Percentiles rank a stretch among this genome's conserved stretches.
phyloP scores from a whole-genome alignment of 2,888 invertebrate species.

The Dexiosoma caninum region DNA sequence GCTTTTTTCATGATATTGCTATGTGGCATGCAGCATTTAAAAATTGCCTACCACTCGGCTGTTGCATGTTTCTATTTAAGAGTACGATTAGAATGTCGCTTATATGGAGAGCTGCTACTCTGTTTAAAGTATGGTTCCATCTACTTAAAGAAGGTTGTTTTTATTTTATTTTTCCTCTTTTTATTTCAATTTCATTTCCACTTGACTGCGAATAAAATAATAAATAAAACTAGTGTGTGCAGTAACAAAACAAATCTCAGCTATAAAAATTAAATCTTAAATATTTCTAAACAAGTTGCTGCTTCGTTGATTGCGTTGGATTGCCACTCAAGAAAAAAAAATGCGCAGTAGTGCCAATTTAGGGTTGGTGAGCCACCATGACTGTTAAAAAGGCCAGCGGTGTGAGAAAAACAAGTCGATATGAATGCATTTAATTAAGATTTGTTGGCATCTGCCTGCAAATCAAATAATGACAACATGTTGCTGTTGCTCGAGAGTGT shows the following conservation, averaged over 20 bases:
- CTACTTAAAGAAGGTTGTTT: slow-evolving; percentile 47
- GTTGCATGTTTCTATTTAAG: slow-evolving; percentile 25
- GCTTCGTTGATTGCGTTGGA: slow-evolving; percentile 22
- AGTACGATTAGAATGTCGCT: slow-evolving; percentile 49
- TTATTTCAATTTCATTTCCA: slow-evolving; percentile 51
- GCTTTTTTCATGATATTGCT: not conserved
- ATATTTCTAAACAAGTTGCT: slow-evolving; percentile 41
- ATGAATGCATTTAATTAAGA: slow-evolving; percentile 60
- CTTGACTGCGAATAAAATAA: slow-evolving; percentile 56
- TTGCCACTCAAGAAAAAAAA: not conserved
- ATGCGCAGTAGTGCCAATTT: not conserved
- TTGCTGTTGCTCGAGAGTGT: slow-evolving; percentile 13
- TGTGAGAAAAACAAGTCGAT: slow-evolving; percentile 28
- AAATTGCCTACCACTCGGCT: not conserved
- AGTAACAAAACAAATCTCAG: slow-evolving; percentile 36
- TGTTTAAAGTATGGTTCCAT: slow-evolving; percentile 1
- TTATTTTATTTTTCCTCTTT: not conserved
- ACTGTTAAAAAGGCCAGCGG: slow-evolving; percentile 23
- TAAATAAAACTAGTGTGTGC: slow-evolving; percentile 40
- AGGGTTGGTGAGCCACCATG: not conserved
- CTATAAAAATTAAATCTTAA: slow-evolving; percentile 20
- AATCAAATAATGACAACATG: slow-evolving; percentile 3
- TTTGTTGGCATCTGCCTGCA: slow-evolving; percentile 54
- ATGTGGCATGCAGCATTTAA: slow-evolving; percentile 41
- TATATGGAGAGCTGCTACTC: not conserved